Conservation (phyloP, 2,113 vertebrate species). For the Pseudorhombus dupliciocellatus region DNA sequence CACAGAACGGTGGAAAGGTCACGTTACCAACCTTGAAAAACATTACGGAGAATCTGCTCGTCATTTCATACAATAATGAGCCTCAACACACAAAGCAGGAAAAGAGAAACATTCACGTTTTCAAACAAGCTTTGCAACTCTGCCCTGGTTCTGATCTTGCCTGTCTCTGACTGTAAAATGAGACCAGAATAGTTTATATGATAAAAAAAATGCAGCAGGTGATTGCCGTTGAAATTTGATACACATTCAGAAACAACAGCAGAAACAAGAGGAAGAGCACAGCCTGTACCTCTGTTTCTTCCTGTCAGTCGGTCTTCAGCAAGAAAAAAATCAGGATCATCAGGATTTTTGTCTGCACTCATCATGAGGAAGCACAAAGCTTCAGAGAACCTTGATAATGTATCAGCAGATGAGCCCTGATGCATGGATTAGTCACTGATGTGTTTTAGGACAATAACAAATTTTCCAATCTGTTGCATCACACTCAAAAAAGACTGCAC, state of each 20-base stretch:
- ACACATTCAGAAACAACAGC: not conserved
- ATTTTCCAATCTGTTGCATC: slow-evolving; percentile 15
- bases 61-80: slow-evolving; percentile 31
- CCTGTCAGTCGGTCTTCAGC: slow-evolving; percentile 19
- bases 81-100: not conserved
- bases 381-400: too few species aligned
- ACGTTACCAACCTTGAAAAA: slow-evolving; percentile 17
- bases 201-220: not conserved
- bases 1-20: slow-evolving; percentile 28
- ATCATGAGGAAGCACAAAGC: not conserved
- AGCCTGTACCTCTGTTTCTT: slow-evolving; percentile 3
- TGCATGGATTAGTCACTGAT: slow-evolving; percentile 3
- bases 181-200: slow-evolving; percentile 13
- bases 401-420: too few species aligned
- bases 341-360: slow-evolving; percentile 12
- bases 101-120: not conserved
- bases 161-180: not conserved
- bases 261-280: not conserved
- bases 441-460: slow-evolving; percentile 1
- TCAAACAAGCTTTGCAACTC: not conserved
- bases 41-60: slow-evolving; percentile 1
- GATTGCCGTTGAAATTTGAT: slow-evolving; percentile 5
- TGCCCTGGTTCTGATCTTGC: slow-evolving; percentile 3
- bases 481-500: not conserved
- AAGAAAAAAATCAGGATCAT: slow-evolving; percentile 16